These are phyloP conservation scores for Sipha flava DNA, from an alignment of 1,140 invertebrate genomes.

Conservation along the genomic window DNA sequence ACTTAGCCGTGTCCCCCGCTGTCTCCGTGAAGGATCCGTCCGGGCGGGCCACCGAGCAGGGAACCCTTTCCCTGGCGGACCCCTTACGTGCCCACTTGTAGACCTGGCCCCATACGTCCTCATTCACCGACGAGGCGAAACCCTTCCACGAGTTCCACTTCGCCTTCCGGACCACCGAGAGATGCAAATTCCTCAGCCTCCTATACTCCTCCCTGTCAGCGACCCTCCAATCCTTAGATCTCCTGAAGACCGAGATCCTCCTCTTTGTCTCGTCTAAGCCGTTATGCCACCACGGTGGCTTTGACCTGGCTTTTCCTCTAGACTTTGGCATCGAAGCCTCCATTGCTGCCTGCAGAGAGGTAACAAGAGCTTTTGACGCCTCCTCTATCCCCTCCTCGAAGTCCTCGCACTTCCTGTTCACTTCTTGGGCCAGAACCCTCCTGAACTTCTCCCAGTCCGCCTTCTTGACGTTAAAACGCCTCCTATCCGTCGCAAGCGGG, in stretches of 20 bases:
- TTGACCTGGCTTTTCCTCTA: not conserved
- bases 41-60: not conserved
- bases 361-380: not conserved
- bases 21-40: not conserved
- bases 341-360: not conserved
- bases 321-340: not conserved
- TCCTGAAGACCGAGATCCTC: not conserved
- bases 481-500: no score
- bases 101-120: not conserved
- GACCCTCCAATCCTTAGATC: not conserved
- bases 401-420: not conserved
- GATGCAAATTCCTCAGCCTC: not conserved
- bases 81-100: not conserved
- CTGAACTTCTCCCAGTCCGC: not conserved
- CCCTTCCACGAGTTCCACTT: not conserved
- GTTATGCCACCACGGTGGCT: not conserved
- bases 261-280: not conserved
- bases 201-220: not conserved
- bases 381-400: not conserved
- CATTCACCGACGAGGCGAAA: not conserved
- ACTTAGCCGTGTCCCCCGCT: not conserved
- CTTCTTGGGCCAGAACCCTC: not conserved
- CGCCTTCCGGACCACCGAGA: not conserved
- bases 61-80: not conserved
- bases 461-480: not conserved